These are phyloP conservation scores for Carcina quercana DNA, from an alignment of 2,888 invertebrate species.

Conservation along the genomic window DNA sequence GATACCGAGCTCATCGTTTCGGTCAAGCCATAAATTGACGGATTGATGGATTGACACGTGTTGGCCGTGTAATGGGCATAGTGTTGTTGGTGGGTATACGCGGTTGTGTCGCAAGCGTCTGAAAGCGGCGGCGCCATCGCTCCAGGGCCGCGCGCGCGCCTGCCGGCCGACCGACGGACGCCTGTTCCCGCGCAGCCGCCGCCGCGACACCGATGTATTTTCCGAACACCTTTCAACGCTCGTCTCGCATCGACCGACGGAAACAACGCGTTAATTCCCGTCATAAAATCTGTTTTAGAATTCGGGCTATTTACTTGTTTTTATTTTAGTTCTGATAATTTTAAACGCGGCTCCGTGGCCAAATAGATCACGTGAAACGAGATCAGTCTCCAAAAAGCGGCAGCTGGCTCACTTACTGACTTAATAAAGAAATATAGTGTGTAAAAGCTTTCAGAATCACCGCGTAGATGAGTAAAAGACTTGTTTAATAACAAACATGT, in stretches of 20 bases:
- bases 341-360: slow-evolving; percentile 63
- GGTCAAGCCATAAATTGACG: too few relatives aligned
- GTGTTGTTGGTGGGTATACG: slow-evolving; percentile 14
- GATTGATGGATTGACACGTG: not conserved
- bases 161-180: slow-evolving; percentile 27
- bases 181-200: slow-evolving; percentile 28
- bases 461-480: too few relatives aligned
- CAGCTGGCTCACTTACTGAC: too few relatives aligned
- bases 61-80: not conserved
- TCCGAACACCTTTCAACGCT: slow-evolving; percentile 71
- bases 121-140: slow-evolving; percentile 34
- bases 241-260: slow-evolving; percentile 71
- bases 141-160: slow-evolving; percentile 23
- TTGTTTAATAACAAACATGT: too few relatives aligned
- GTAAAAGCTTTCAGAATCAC: too few relatives aligned
- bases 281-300: slow-evolving; percentile 74
- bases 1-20: too few relatives aligned
- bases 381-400: too few relatives aligned
- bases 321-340: slow-evolving; percentile 72
- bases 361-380: slow-evolving; percentile 65
- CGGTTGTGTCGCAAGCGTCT: slow-evolving; percentile 50
- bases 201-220: slow-evolving; percentile 53
- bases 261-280: slow-evolving; percentile 75
- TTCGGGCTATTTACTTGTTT: slow-evolving; percentile 73
- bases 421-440: too few relatives aligned